phyloP scores from a whole-genome alignment of 2,888 invertebrate species.

The Coecobrya sp. region DNA sequence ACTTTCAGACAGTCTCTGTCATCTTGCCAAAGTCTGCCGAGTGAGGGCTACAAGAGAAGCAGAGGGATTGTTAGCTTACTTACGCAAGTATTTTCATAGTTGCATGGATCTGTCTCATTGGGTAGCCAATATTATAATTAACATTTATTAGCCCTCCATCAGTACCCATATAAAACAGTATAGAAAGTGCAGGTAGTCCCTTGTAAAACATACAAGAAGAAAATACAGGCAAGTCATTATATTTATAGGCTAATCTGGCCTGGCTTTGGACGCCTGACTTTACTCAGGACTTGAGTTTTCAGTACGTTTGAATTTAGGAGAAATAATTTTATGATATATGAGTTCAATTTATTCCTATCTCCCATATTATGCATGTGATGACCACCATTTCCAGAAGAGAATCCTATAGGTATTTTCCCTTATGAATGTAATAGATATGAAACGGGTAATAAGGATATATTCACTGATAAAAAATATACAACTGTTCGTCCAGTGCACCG shows the following conservation, averaged over 20 bases:
- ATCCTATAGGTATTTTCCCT: neutral
- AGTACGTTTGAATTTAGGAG: neutral
- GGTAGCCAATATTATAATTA: constrained; percentile 53
- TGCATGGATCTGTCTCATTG: constrained; percentile 42
- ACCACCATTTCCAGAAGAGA: neutral
- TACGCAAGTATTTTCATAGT: constrained; percentile 12
- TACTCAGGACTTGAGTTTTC: neutral
- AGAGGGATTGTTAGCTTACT: neutral
- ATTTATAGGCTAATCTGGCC: neutral
- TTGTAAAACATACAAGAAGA: neutral
- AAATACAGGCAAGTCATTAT: neutral
- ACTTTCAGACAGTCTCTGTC: constrained; percentile 55
- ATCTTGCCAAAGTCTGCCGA: constrained; percentile 59
- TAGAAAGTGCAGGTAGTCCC: no score
- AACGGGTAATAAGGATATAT: neutral
- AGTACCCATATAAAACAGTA: neutral
- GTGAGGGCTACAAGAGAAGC: constrained; percentile 3
- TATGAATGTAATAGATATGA: neutral
- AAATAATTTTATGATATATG: neutral
- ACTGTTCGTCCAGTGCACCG: neutral
- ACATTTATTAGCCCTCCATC: constrained; percentile 28
- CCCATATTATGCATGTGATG: neutral
- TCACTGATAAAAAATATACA: neutral
- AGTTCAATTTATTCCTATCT: neutral
- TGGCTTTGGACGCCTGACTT: neutral